Evolutionary conservation across 2,797 vertebrate species (phyloP).

Genomic region (Sebastes melanostomus): DNA sequence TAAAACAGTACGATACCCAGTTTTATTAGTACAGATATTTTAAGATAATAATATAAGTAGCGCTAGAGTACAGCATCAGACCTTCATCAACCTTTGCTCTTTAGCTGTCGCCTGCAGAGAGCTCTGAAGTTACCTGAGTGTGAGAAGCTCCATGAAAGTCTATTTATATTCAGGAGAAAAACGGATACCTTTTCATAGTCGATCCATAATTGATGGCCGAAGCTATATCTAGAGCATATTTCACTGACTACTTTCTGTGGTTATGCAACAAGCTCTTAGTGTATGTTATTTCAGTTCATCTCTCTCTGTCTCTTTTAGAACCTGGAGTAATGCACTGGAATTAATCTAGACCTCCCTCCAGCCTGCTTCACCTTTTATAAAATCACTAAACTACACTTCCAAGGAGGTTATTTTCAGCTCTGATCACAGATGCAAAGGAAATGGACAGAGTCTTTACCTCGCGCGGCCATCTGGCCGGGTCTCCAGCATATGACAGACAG

Average conservation of each 20-base stretch:
- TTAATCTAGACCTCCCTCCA: conserved; percentile 36
- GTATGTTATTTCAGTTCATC: conserved; percentile 58
- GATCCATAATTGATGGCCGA: conserved; percentile 70
- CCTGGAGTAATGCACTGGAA: conserved; percentile 63
- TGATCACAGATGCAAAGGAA: conserved; percentile 28
- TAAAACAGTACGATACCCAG: too few relatives aligned
- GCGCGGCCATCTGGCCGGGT: conserved; percentile 48
- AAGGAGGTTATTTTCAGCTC: conserved; percentile 55
- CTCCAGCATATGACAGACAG: conserved; percentile 14
- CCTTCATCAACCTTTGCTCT: not conserved
- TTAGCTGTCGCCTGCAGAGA: not conserved
- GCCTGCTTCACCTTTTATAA: conserved; percentile 43
- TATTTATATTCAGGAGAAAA: conserved; percentile 55
- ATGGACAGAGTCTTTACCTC: conserved; percentile 41
- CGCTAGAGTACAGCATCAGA: not conserved
- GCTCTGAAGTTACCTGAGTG: conserved; percentile 14
- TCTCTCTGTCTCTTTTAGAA: conserved; percentile 53
- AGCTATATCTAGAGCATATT: conserved; percentile 53
- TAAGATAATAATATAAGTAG: not conserved
- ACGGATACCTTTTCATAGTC: conserved; percentile 47
- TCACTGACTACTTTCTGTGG: conserved; percentile 22
- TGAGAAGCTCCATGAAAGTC: conserved; percentile 7
- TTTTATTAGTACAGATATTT: too few relatives aligned
- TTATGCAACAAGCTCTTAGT: conserved; percentile 65
- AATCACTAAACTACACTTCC: conserved; percentile 30